phyloP scores from a whole-genome alignment of 2,113 vertebrate genomes.

The Dicaeum eximium region DNA sequence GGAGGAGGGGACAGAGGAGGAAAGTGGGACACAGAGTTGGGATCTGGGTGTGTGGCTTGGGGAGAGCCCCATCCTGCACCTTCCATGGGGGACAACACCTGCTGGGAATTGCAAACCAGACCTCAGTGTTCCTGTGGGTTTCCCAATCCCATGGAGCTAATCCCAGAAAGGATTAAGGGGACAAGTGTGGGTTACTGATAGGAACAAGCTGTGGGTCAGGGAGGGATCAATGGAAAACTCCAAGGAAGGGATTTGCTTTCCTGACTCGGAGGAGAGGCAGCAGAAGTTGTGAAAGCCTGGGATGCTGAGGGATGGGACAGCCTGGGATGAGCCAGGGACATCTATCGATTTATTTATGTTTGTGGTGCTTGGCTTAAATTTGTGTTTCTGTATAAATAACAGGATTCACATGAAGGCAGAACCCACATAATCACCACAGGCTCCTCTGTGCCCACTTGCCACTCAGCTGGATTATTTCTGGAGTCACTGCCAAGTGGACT shows the following conservation, averaged over 20 bases:
- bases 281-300: background rate
- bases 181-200: background rate
- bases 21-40: background rate
- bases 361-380: background rate
- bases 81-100: fast-evolving
- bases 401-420: background rate
- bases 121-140: fast-evolving
- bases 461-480: background rate
- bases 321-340: background rate
- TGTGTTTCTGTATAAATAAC: background rate
- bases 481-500: background rate
- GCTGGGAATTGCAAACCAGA: background rate
- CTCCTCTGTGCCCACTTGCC: background rate
- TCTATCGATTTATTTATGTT: background rate
- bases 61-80: background rate
- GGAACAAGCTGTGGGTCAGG: slow-evolving; percentile 43
- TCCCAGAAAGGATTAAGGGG: background rate
- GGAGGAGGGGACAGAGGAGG: background rate
- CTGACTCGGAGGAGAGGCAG: background rate
- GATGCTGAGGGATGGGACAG: background rate
- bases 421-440: background rate
- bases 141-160: background rate
- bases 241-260: slow-evolving; percentile 15
- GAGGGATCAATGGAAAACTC: slow-evolving; percentile 18
- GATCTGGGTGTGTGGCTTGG: background rate